Percentiles rank a stretch among this genome's conserved stretches.
phyloP scores from a whole-genome alignment of 2,113 vertebrate genomes.

The Pholis gunnellus region DNA sequence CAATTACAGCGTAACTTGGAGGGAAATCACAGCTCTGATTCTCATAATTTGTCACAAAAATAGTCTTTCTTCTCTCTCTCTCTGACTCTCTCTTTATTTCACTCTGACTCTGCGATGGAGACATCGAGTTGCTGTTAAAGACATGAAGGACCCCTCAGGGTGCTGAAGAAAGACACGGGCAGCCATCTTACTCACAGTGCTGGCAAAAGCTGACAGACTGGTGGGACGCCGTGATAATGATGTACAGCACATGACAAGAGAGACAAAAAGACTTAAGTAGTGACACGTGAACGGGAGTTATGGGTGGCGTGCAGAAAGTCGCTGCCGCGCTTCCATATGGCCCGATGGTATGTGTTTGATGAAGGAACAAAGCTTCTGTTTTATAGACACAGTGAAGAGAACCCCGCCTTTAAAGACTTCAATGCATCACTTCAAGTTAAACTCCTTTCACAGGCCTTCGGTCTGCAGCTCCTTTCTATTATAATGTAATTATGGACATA shows the following conservation, averaged over 20 bases:
- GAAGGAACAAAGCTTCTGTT: constrained; percentile 26
- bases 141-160: constrained; percentile 33
- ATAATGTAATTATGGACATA: constrained; percentile 32
- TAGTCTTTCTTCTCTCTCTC: not conserved
- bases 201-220: constrained; percentile 14
- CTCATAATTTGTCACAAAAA: constrained; percentile 34
- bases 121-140: constrained; percentile 28
- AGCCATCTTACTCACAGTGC: constrained; percentile 32
- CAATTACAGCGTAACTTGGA: constrained; percentile 30
- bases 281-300: constrained; percentile 30
- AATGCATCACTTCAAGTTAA: constrained; percentile 2
- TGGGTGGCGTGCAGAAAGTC: constrained; percentile 3
- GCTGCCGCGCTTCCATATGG: constrained; percentile 18
- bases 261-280: constrained; percentile 20
- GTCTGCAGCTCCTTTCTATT: not conserved
- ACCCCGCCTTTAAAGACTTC: constrained; percentile 8
- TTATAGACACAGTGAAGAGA: constrained; percentile 11
- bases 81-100: not conserved
- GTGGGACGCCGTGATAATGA: not conserved
- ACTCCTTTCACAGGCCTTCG: constrained; percentile 4
- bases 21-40: constrained; percentile 21
- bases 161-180: constrained; percentile 12
- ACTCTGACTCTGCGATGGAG: constrained; percentile 1
- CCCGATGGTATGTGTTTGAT: constrained; percentile 31
- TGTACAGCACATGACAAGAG: constrained; percentile 5